A percentile compares a stretch with the other conserved stretches of the same genome.
Conservation (phyloP, 37 sponge, comb jelly and placozoan genomes). For the Geodia barretti region DNA sequence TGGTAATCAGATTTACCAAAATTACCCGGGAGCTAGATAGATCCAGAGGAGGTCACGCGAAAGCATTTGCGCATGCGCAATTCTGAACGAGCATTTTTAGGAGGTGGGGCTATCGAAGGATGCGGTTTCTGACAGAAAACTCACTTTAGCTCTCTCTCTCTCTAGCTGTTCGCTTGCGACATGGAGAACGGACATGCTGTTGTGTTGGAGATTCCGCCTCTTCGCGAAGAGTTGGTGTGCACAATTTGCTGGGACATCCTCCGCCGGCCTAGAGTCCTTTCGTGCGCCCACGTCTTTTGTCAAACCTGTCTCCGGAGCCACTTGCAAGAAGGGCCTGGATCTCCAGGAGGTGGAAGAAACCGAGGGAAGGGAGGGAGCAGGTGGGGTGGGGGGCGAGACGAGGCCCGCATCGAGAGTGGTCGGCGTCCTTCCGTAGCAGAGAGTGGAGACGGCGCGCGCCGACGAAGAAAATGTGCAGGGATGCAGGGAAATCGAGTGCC, state of each 20-base stretch:
- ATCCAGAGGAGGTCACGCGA: neutral
- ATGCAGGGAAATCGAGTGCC: neutral
- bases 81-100: neutral
- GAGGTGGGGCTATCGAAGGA: slow-evolving; percentile 1
- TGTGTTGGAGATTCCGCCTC: too few relatives aligned
- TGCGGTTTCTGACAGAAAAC: too few relatives aligned
- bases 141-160: too few relatives aligned
- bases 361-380: neutral
- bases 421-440: neutral
- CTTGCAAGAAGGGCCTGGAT: neutral
- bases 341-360: neutral
- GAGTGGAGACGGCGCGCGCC: neutral
- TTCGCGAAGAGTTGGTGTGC: slow-evolving; percentile 5
- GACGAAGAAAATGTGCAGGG: neutral
- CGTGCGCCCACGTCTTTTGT: slow-evolving; percentile 5
- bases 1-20: too few relatives aligned
- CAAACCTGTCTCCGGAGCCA: neutral
- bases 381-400: neutral
- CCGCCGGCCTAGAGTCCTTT: neutral
- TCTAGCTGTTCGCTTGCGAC: neutral
- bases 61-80: neutral
- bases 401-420: neutral
- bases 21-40: too few relatives aligned
- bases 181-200: neutral
- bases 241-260: slow-evolving; percentile 4